These are phyloP conservation scores for Austrofundulus limnaeus DNA, from an alignment of 2,113 vertebrate species.

Conservation along the genomic window DNA sequence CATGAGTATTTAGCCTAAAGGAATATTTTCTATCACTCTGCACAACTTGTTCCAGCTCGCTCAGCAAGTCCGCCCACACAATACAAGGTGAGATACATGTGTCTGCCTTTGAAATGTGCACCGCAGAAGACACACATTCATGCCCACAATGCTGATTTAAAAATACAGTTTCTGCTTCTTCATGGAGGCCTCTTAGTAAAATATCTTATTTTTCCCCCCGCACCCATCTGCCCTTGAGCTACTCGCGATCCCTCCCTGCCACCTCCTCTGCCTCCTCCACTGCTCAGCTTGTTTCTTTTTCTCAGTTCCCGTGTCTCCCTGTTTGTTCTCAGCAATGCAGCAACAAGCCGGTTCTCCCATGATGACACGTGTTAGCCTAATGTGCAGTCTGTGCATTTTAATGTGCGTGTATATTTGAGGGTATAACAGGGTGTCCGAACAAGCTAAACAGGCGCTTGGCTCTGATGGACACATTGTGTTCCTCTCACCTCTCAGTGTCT, in stretches of 20 bases:
- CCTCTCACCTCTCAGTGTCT: neutral
- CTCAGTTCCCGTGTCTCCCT: constrained; percentile 1
- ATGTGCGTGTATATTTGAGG: neutral
- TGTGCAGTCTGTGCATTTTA: neutral
- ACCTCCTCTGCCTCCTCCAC: constrained; percentile 18
- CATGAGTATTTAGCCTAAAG: constrained; percentile 42
- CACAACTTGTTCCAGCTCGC: constrained; percentile 42
- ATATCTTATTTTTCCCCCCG: constrained; percentile 26
- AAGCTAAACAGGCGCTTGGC: too few species aligned
- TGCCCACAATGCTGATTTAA: constrained; percentile 22
- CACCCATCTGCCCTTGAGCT: neutral
- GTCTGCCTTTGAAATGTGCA: neutral
- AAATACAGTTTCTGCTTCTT: constrained; percentile 32
- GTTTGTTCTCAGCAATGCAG: constrained; percentile 8
- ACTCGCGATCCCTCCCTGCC: neutral
- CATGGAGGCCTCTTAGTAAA: constrained; percentile 20
- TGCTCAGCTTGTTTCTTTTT: constrained; percentile 9
- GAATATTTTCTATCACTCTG: constrained; percentile 37
- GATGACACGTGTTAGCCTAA: neutral
- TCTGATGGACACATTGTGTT: too few species aligned
- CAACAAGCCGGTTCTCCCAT: neutral
- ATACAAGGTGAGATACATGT: constrained; percentile 8
- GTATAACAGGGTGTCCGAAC: too few species aligned
- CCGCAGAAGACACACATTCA: constrained; percentile 14
- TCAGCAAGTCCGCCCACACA: constrained; percentile 46